Conservation (phyloP, 2,797 vertebrate genomes). For the Sparidentex hasta region DNA sequence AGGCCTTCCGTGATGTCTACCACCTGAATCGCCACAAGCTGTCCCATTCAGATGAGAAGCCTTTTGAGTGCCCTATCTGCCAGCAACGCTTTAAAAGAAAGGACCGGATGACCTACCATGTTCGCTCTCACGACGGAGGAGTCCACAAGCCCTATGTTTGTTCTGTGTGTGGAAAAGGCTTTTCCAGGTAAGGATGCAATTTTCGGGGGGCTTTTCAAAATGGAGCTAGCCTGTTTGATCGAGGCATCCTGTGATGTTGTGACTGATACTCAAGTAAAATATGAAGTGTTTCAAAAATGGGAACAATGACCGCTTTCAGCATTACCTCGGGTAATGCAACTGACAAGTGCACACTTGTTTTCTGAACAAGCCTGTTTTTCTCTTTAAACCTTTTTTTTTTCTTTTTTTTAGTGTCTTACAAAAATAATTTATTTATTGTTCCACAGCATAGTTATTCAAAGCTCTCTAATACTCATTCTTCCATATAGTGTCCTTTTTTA, state of each 20-base stretch:
- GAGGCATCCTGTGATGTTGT: neutral
- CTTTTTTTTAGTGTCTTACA: neutral
- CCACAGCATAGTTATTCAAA: neutral
- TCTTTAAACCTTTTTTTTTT: too few species aligned
- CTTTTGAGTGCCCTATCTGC: conserved; percentile 98
- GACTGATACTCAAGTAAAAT: neutral
- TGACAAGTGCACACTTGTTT: neutral
- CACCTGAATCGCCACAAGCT: conserved; percentile 99
- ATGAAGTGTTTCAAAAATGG: neutral
- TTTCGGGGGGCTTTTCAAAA: neutral
- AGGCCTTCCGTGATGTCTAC: conserved; percentile 98
- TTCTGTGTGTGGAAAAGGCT: conserved; percentile 99
- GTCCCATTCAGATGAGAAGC: conserved; percentile 98
- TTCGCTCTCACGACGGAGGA: conserved; percentile 97
- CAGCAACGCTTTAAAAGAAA: conserved; percentile 99
- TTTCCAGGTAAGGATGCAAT: conserved; percentile 92
- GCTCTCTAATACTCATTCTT: neutral
- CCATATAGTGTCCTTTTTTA: neutral
- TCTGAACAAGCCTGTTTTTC: neutral
- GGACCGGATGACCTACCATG: conserved; percentile 99
- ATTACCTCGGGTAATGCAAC: neutral
- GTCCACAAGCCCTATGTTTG: conserved; percentile 99
- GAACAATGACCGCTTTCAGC: neutral
- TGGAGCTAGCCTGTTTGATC: neutral
- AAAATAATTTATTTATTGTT: neutral